Conservation (phyloP, 2,113 vertebrate genomes). For the Eudorcas thomsonii region DNA sequence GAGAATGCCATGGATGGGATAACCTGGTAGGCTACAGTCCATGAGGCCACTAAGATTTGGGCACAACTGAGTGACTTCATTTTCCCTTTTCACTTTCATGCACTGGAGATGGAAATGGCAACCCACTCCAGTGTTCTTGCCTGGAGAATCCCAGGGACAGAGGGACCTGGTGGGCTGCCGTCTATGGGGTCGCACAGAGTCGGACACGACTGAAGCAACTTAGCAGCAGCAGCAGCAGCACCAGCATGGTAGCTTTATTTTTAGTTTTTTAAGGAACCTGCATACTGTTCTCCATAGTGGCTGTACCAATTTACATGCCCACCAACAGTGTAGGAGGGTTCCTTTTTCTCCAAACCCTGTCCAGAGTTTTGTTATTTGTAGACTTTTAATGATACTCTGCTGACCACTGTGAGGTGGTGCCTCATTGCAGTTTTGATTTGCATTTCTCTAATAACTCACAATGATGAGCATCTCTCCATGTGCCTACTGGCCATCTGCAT, state of each 20-base stretch:
- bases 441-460: neutral
- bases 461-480: neutral
- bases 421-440: neutral
- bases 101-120: too few relatives aligned
- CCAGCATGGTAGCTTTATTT: neutral
- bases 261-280: neutral
- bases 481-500: neutral
- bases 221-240: too few relatives aligned
- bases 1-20: too few relatives aligned
- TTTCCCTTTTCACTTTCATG: too few relatives aligned
- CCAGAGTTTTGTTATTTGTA: neutral
- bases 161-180: too few relatives aligned
- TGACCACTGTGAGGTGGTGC: neutral
- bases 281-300: neutral
- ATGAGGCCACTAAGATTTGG: too few relatives aligned
- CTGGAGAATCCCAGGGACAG: too few relatives aligned
- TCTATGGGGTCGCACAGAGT: too few relatives aligned
- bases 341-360: neutral
- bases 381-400: neutral
- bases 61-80: too few relatives aligned
- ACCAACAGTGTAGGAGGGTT: neutral
- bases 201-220: accelerated
- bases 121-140: too few relatives aligned
- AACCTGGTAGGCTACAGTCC: too few relatives aligned
- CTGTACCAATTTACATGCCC: neutral